Evolutionary conservation across 2,888 invertebrate genomes (phyloP).

Genomic region (Drosophila kuntzei): DNA sequence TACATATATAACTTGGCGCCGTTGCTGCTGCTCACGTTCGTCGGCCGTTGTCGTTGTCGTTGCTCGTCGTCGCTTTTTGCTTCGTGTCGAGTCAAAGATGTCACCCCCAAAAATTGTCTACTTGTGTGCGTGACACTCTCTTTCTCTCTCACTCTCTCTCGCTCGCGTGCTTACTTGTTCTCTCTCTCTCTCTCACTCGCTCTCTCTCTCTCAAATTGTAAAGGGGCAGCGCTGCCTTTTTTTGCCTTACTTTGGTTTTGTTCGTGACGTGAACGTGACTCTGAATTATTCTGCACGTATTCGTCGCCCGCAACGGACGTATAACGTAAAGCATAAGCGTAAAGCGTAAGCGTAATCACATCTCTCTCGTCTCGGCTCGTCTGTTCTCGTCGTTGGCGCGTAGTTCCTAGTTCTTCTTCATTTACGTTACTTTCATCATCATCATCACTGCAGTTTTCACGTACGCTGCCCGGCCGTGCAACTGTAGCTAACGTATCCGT

Average conservation of each 20-base stretch:
- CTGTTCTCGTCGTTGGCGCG: too few species aligned
- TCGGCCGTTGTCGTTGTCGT: slow-evolving; percentile 33
- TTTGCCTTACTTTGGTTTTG: slow-evolving; percentile 85
- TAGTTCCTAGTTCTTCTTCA: slow-evolving; percentile 30
- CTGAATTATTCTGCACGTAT: slow-evolving; percentile 86
- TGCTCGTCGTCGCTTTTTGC: slow-evolving; percentile 36
- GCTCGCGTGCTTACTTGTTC: too few species aligned
- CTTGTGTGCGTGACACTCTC: slow-evolving; percentile 50
- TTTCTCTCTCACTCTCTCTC: slow-evolving; percentile 12
- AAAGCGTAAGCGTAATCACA: slow-evolving; percentile 44
- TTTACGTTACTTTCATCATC: slow-evolving; percentile 59
- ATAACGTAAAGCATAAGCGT: slow-evolving; percentile 36
- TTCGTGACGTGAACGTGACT: slow-evolving; percentile 85
- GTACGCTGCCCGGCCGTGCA: slow-evolving; percentile 71
- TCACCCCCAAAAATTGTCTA: slow-evolving; percentile 78
- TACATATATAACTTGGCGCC: slow-evolving; percentile 32
- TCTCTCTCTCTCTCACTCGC: slow-evolving; percentile 1
- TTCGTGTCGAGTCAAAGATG: slow-evolving; percentile 81
- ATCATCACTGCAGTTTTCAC: slow-evolving; percentile 69
- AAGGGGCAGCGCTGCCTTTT: slow-evolving; percentile 68
- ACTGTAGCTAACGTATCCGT: slow-evolving; percentile 51
- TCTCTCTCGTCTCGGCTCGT: slow-evolving; percentile 22
- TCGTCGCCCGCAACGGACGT: slow-evolving; percentile 85
- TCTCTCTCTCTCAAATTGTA: slow-evolving; percentile 30
- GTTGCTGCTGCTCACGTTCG: slow-evolving; percentile 57